Evolutionary conservation across 2,113 vertebrate species (phyloP).

Genomic region (Elephas maximus): DNA sequence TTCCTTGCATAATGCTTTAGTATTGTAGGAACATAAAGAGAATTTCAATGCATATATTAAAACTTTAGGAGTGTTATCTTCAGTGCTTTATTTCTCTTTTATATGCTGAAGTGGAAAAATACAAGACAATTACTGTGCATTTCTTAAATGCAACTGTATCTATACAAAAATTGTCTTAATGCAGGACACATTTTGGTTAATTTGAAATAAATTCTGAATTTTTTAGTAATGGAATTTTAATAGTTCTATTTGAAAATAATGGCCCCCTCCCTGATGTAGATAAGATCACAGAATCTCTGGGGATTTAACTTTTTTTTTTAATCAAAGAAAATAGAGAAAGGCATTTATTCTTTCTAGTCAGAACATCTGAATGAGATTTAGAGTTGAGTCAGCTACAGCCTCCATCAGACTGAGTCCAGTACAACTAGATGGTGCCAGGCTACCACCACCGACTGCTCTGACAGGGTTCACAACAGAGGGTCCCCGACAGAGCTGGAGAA

Average conservation of each 20-base stretch:
- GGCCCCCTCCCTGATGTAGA: rapidly evolving
- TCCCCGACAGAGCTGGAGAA: too few relatives aligned
- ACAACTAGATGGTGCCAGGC: too few relatives aligned
- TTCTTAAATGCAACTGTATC: background rate
- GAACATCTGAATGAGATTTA: conserved; percentile 1
- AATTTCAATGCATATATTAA: background rate
- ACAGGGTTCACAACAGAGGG: too few relatives aligned
- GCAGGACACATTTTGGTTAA: background rate
- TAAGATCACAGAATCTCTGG: background rate
- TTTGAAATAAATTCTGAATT: conserved; percentile 38
- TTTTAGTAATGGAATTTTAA: conserved; percentile 10
- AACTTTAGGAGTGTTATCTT: background rate
- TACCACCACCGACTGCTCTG: too few relatives aligned
- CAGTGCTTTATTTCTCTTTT: conserved; percentile 18
- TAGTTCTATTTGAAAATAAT: conserved; percentile 34
- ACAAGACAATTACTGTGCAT: background rate
- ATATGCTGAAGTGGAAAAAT: conserved; percentile 21
- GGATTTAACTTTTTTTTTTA: conserved; percentile 41
- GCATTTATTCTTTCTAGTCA: background rate
- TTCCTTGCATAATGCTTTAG: background rate
- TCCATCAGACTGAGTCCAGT: too few relatives aligned
- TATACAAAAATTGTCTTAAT: background rate
- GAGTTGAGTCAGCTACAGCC: background rate
- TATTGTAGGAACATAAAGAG: background rate
- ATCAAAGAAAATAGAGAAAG: background rate